Conservation (phyloP, 2,797 vertebrate genomes). For the Tokudaia muenninki region DNA sequence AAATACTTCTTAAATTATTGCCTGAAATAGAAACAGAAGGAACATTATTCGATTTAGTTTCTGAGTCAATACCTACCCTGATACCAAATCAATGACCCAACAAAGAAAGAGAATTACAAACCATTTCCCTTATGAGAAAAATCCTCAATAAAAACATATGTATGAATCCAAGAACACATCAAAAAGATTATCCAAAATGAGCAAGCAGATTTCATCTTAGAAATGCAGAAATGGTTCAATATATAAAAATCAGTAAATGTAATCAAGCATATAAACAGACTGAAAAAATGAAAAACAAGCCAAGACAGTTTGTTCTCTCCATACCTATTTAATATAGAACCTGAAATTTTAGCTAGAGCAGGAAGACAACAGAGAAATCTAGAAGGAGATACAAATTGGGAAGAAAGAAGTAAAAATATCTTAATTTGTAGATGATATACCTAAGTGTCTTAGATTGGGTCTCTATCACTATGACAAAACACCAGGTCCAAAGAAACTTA, state of each 20-base stretch:
- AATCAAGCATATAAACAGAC: background rate
- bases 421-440: background rate
- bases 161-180: background rate
- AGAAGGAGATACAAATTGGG: background rate
- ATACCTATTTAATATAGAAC: background rate
- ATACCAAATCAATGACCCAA: background rate
- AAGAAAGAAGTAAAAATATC: background rate
- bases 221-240: background rate
- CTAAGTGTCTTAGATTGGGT: background rate
- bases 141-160: background rate
- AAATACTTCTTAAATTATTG: background rate
- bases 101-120: background rate
- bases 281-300: background rate
- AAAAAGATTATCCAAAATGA: background rate
- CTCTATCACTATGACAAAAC: background rate
- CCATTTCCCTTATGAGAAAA: background rate
- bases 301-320: background rate
- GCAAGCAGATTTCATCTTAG: background rate
- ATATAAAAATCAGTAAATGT: background rate
- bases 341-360: background rate
- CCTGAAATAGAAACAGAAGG: background rate
- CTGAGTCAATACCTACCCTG: background rate
- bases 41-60: background rate
- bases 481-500: background rate
- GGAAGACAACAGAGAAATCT: background rate